These are phyloP conservation scores for Falco concolor DNA, from an alignment of 2,797 vertebrate species.

Conservation along the genomic window DNA sequence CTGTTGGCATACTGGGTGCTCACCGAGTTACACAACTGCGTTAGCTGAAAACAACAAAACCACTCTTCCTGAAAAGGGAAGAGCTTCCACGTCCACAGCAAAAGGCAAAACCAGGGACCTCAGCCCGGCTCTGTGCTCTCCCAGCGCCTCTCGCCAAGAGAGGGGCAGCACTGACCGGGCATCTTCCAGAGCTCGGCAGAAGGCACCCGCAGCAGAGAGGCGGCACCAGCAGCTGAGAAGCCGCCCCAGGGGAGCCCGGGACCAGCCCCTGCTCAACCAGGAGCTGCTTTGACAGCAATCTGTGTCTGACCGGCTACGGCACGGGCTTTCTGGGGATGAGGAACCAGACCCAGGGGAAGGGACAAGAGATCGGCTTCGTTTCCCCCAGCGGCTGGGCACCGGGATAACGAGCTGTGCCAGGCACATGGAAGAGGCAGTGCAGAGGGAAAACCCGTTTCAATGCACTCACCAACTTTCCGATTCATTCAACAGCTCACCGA, in stretches of 20 bases:
- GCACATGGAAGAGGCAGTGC: neutral
- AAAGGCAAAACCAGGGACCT: neutral
- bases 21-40: rapidly evolving
- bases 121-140: neutral
- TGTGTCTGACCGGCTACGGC: neutral
- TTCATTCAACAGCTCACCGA: neutral
- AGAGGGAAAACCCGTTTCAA: neutral
- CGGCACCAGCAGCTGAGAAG: neutral
- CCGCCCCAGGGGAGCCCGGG: neutral
- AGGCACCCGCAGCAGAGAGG: neutral
- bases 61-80: neutral
- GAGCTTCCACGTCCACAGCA: neutral
- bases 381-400: rapidly evolving
- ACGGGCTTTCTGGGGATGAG: neutral
- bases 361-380: neutral
- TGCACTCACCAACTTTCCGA: neutral
- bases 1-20: neutral
- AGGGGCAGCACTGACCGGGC: conserved; percentile 27
- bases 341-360: neutral
- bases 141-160: neutral
- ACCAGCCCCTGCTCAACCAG: neutral
- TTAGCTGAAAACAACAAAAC: neutral
- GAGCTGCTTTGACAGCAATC: neutral
- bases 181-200: neutral
- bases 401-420: neutral